Evolutionary conservation across 2,797 vertebrate species (phyloP).

Genomic region (Cirrhinus molitorella): DNA sequence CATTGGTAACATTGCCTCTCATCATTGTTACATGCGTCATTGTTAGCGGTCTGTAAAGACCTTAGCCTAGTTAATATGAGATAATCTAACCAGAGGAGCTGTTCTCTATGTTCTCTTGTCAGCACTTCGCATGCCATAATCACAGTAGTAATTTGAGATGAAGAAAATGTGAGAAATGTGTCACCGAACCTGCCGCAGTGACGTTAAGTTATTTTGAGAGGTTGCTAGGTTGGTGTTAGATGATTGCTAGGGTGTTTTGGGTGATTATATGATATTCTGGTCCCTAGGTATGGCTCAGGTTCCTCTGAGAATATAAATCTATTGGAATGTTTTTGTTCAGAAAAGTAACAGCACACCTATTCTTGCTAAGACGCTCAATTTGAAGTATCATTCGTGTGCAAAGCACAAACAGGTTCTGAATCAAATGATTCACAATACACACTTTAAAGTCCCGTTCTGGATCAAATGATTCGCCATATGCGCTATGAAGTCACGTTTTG

Average conservation of each 20-base stretch:
- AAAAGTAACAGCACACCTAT: background rate
- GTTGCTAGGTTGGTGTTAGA: conserved; percentile 3
- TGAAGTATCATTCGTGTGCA: background rate
- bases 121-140: background rate
- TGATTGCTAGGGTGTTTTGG: background rate
- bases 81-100: conserved; percentile 77
- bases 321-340: background rate
- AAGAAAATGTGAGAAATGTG: conserved; percentile 12
- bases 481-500: no score
- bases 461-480: no score
- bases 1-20: conserved; percentile 6
- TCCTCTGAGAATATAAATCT: background rate
- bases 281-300: background rate
- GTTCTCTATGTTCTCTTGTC: conserved; percentile 16
- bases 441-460: no score
- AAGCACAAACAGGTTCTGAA: no score
- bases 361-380: background rate
- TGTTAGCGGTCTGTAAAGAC: background rate
- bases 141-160: conserved; percentile 3
- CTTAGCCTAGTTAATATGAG: conserved; percentile 32
- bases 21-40: conserved; percentile 6
- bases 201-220: conserved; percentile 10
- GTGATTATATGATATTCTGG: conserved; percentile 1
- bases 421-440: no score
- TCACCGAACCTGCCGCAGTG: background rate